Percentiles rank a stretch among this genome's conserved stretches.
Conservation (phyloP, 1,140 invertebrate species). For the Sycophaga agraensis region DNA sequence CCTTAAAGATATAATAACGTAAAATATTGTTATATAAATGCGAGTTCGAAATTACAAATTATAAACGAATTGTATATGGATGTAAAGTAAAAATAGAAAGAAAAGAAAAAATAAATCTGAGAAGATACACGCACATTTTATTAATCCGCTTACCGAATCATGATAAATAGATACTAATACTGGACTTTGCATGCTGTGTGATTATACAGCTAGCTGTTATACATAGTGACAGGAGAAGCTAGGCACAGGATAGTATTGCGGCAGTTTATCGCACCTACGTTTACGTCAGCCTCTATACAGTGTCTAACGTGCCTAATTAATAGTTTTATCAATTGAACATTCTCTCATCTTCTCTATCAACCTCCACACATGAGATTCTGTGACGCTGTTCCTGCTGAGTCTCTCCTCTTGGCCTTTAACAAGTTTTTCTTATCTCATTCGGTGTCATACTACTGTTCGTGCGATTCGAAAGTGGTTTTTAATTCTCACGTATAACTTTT, state of each 20-base stretch:
- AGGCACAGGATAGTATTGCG: slow-evolving; percentile 56
- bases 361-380: neutral
- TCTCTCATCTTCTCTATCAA: neutral
- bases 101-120: slow-evolving; percentile 11
- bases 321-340: slow-evolving; percentile 3
- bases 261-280: slow-evolving; percentile 47
- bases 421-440: neutral
- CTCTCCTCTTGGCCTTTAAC: neutral
- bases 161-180: slow-evolving; percentile 5
- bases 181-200: slow-evolving; percentile 51
- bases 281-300: slow-evolving; percentile 31
- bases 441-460: neutral
- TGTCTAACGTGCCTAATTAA: slow-evolving; percentile 29
- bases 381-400: neutral
- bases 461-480: neutral
- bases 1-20: slow-evolving; percentile 19
- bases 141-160: slow-evolving; percentile 20
- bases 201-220: slow-evolving; percentile 58
- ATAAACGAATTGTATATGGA: neutral
- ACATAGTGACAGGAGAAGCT: slow-evolving; percentile 61
- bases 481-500: neutral
- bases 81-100: slow-evolving; percentile 3
- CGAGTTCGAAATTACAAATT: slow-evolving; percentile 18
- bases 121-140: slow-evolving; percentile 11
- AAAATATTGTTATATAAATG: slow-evolving; percentile 15